Evolutionary conservation across 2,113 vertebrate species (phyloP).

Genomic region (Ursus arctos): DNA sequence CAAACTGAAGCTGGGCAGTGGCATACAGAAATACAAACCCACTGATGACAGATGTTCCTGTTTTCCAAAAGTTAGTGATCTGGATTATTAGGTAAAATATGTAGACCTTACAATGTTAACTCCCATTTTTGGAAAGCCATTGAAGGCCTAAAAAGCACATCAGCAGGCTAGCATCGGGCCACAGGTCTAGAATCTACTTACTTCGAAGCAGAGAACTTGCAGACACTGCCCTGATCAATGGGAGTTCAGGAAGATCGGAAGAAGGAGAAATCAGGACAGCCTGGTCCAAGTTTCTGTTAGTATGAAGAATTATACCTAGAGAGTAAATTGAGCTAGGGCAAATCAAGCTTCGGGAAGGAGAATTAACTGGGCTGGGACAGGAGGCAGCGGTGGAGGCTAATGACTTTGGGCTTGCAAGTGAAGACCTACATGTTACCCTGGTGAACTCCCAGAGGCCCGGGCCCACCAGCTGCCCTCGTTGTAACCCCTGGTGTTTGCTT

Average conservation of each 20-base stretch:
- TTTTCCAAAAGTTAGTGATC: background rate
- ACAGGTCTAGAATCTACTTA: background rate
- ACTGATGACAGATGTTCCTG: background rate
- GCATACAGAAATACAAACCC: background rate
- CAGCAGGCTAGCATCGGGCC: too few species aligned
- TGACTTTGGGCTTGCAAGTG: background rate
- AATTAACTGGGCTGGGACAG: background rate
- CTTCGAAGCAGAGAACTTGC: background rate
- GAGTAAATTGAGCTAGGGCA: background rate
- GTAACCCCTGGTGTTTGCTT: background rate
- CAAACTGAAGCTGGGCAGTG: background rate
- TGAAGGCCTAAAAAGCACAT: background rate
- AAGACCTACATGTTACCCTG: background rate
- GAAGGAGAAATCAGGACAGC: background rate
- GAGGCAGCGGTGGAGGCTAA: background rate
- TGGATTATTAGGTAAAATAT: background rate
- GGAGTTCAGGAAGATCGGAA: background rate
- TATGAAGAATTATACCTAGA: background rate
- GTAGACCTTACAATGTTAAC: background rate
- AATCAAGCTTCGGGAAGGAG: background rate
- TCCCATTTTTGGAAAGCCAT: background rate
- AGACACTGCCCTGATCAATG: background rate
- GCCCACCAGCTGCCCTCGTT: background rate
- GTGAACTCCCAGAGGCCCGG: background rate
- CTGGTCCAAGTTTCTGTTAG: background rate